phyloP scores from a whole-genome alignment of 2,888 invertebrate species.

The Euproctis similis region DNA sequence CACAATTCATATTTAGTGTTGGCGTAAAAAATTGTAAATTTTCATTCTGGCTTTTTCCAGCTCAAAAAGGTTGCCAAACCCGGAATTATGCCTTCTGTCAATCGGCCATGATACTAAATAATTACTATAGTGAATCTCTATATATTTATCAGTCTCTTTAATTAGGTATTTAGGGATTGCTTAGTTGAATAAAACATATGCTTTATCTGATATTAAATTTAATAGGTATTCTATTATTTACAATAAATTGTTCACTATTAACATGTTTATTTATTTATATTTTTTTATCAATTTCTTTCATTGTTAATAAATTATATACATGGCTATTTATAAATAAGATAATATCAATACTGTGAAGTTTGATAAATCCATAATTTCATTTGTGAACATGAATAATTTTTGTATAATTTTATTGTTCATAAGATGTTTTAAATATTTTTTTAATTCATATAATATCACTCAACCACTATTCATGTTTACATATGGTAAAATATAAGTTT shows the following conservation, averaged over 20 bases:
- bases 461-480: slow-evolving; percentile 28
- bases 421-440: slow-evolving; percentile 17
- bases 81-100: too few species aligned
- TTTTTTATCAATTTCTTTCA: slow-evolving; percentile 60
- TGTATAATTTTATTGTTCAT: slow-evolving; percentile 18
- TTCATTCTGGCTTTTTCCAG: too few species aligned
- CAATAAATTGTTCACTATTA: slow-evolving; percentile 76
- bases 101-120: too few species aligned
- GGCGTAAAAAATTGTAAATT: too few species aligned
- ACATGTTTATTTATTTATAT: slow-evolving; percentile 71
- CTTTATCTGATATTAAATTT: slow-evolving; percentile 74
- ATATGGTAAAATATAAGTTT: slow-evolving; percentile 34
- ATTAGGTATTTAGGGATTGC: too few species aligned
- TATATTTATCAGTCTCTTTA: too few species aligned
- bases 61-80: too few species aligned
- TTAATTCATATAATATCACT: slow-evolving; percentile 8
- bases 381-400: slow-evolving; percentile 30
- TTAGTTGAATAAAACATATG: slow-evolving; percentile 54
- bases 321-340: slow-evolving; percentile 73
- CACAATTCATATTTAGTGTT: too few species aligned
- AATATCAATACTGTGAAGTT: slow-evolving; percentile 73
- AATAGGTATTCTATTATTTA: slow-evolving; percentile 75
- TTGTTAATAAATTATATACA: slow-evolving; percentile 76
- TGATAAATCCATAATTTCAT: slow-evolving; percentile 45
- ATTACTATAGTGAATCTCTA: too few species aligned